Base-by-base conservation (phyloP, 2,113 vertebrate genomes). In the Pseudorasbora parva region DNA sequence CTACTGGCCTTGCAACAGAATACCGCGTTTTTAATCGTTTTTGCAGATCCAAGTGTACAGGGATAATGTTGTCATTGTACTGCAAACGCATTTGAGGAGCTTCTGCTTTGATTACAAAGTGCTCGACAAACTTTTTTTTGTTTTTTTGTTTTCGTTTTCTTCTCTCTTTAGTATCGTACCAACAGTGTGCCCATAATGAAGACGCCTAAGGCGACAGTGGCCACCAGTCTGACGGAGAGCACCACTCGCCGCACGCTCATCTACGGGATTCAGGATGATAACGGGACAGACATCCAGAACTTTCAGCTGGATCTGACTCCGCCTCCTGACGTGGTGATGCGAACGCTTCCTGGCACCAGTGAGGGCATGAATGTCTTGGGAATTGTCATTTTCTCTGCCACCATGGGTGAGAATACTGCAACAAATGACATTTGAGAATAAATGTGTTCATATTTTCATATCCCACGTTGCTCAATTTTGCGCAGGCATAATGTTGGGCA, bases 281-380 rank as follows among this genome's bases (percentile, higher is more conserved):
- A 97, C 0, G 94, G 96, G 56, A 97, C 96, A 0, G 94, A 91
- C 1, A 88, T 97, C 76, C 97, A 97, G 91, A 98, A 97, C 90
- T 98, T 99, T 19, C 94, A 96, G 78, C 94, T 99, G 87, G 98
- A 99, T 84, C 94, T 99, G 89, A 99, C 97, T 2, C 97, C 97
- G 0, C 95, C 97, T 0, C 97, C 97, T 0, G 97, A 98, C 84
- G 93, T 99, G 51, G 86, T 97, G 83, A 95, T 98, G 88, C 94
- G 94, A 60, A 97, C 96, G 2, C 93, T 95, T 51, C 97, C 98
- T 0, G 97, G 96, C 74, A 96, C 96, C 10, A 99, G 96, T 1
- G 97, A 98, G 0, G 98, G 98, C 88, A 99, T 98, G 97, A 99
- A 99, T 0, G 98, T 99, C 12, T 93, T 99, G 1, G 98, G 98